These are phyloP conservation scores for Myotis yumanensis DNA, from an alignment of 2,113 vertebrate genomes.

Conservation along the genomic window DNA sequence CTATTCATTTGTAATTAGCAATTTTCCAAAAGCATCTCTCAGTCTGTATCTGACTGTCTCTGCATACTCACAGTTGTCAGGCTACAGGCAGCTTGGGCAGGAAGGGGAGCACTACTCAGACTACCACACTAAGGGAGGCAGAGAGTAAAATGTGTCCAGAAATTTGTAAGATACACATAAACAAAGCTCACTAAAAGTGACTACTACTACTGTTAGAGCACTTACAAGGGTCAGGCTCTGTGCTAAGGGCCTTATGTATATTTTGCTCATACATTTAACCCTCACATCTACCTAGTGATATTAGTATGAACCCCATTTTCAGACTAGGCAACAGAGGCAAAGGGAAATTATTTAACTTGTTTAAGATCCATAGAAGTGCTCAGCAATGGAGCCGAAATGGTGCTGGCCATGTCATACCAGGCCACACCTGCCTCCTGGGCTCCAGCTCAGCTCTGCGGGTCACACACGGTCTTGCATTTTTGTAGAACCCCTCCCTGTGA, in stretches of 20 bases:
- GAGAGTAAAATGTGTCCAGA: not conserved
- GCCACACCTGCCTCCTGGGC: not conserved
- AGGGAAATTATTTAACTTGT: not conserved
- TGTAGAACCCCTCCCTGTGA: not conserved
- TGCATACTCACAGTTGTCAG: not conserved
- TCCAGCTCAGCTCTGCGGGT: no score
- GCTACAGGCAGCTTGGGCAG: not conserved
- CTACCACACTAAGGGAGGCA: not conserved
- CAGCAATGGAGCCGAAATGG: not conserved
- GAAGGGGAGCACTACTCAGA: not conserved
- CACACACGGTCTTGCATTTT: not conserved
- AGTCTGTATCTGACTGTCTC: conserved; percentile 3
- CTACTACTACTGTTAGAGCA: not conserved
- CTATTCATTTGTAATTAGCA: conserved; percentile 11
- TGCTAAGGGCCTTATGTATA: not conserved
- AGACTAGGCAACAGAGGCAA: not conserved
- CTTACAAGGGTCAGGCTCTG: not conserved
- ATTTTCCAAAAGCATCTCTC: not conserved
- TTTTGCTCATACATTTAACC: not conserved
- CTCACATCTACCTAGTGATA: not conserved
- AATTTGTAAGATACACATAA: not conserved
- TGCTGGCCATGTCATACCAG: rapidly evolving
- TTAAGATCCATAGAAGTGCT: not conserved
- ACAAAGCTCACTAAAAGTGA: not conserved
- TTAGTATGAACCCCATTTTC: not conserved